Percentiles rank a stretch among this genome's conserved stretches.
phyloP scores from a whole-genome alignment of 2,888 invertebrate species.

The Leptura quadrifasciata region DNA sequence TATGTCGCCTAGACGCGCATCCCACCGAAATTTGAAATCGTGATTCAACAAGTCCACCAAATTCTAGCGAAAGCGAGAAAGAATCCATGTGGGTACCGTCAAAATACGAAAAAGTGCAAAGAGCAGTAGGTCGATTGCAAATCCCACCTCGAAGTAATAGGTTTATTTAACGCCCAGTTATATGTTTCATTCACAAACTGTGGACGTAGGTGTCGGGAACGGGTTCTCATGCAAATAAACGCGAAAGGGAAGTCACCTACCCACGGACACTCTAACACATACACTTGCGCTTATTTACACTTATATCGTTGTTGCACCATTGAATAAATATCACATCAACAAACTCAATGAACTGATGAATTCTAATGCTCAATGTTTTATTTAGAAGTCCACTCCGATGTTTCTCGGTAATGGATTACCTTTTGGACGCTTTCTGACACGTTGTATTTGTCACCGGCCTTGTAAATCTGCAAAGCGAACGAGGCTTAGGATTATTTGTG shows the following conservation, averaged over 20 bases:
- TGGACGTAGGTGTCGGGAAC: conserved; percentile 62
- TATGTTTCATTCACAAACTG: conserved; percentile 67
- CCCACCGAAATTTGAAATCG: conserved; percentile 5
- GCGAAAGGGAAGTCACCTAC: conserved; percentile 69
- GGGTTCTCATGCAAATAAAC: conserved; percentile 68
- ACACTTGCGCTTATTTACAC: conserved; percentile 42
- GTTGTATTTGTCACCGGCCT: conserved; percentile 32
- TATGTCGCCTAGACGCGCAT: background rate
- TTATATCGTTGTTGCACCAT: conserved; percentile 36
- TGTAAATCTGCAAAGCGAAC: conserved; percentile 22
- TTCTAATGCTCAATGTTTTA: conserved; percentile 30
- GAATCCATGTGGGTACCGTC: conserved; percentile 37
- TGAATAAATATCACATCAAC: conserved; percentile 41
- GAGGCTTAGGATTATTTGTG: conserved; percentile 28
- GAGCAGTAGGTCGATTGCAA: conserved; percentile 43
- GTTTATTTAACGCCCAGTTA: conserved; percentile 63
- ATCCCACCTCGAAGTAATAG: conserved; percentile 52
- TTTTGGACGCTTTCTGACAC: conserved; percentile 24
- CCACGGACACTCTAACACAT: conserved; percentile 57
- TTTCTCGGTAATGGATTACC: conserved; percentile 20
- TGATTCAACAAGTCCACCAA: conserved; percentile 26
- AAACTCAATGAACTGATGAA: conserved; percentile 38
- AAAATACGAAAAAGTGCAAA: conserved; percentile 39
- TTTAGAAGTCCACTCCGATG: conserved; percentile 20
- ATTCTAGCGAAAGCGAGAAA: conserved; percentile 31